phyloP scores from a whole-genome alignment of 2,113 vertebrate species.

The Pedionomus torquatus region DNA sequence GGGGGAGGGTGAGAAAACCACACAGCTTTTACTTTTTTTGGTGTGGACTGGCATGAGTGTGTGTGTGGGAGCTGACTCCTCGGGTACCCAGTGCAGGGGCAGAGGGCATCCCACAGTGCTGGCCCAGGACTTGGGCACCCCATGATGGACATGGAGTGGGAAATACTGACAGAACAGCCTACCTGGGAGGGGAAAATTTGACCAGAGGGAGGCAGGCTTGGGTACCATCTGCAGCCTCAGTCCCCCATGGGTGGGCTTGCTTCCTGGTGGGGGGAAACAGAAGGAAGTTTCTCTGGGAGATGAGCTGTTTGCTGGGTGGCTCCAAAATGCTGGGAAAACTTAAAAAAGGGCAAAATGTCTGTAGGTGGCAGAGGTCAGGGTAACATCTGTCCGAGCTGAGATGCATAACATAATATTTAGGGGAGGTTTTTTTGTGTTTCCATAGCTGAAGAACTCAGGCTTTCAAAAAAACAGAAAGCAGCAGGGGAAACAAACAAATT shows the following conservation, averaged over 20 bases:
- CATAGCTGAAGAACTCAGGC: background rate
- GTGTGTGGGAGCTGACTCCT: background rate
- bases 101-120: accelerated
- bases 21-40: background rate
- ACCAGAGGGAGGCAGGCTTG: accelerated
- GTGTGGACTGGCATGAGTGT: accelerated
- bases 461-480: background rate
- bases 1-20: background rate
- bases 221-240: background rate
- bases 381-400: background rate
- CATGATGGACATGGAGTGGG: background rate
- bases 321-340: slow-evolving; percentile 1
- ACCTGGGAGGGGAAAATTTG: background rate
- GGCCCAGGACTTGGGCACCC: accelerated
- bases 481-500: slow-evolving; percentile 2
- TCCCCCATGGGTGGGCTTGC: background rate
- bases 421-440: background rate
- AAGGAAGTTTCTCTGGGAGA: background rate
- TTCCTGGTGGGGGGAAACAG: background rate
- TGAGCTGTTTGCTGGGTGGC: background rate
- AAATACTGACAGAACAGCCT: accelerated
- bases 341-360: background rate
- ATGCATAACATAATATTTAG: background rate
- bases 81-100: accelerated
- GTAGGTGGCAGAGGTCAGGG: background rate